Evolutionary conservation across 1,140 invertebrate genomes (phyloP).

Genomic region (Teleopsis dalmanni): DNA sequence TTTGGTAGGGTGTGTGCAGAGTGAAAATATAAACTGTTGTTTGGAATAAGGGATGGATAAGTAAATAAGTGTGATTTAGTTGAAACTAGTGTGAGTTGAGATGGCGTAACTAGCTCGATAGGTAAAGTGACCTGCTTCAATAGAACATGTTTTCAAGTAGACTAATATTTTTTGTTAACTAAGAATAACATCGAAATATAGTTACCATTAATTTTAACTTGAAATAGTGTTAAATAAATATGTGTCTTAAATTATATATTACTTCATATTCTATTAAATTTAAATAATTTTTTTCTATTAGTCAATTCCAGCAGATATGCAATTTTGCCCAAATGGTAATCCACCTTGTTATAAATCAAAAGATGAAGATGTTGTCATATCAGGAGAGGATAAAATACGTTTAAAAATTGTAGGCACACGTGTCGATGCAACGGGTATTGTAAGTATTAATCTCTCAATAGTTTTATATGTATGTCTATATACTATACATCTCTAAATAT

Average conservation of each 20-base stretch:
- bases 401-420: constrained; percentile 97
- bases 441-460: constrained; percentile 48
- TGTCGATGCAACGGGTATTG: constrained; percentile 89
- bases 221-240: too few species aligned
- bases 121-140: too few species aligned
- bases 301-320: constrained; percentile 98
- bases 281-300: constrained; percentile 8
- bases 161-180: too few species aligned
- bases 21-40: too few species aligned
- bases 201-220: constrained; percentile 7
- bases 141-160: too few species aligned
- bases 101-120: too few species aligned
- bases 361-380: constrained; percentile 96
- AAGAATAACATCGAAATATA: background rate
- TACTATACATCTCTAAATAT: background rate
- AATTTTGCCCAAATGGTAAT: constrained; percentile 96
- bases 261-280: too few species aligned
- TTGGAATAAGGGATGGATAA: too few species aligned
- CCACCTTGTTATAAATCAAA: constrained; percentile 98
- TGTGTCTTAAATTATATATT: background rate
- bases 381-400: constrained; percentile 96
- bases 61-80: too few species aligned
- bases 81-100: too few species aligned
- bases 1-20: too few species aligned
- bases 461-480: constrained; percentile 6